Conservation (phyloP, 2,888 invertebrate genomes). For the Yponomeuta malinellus region DNA sequence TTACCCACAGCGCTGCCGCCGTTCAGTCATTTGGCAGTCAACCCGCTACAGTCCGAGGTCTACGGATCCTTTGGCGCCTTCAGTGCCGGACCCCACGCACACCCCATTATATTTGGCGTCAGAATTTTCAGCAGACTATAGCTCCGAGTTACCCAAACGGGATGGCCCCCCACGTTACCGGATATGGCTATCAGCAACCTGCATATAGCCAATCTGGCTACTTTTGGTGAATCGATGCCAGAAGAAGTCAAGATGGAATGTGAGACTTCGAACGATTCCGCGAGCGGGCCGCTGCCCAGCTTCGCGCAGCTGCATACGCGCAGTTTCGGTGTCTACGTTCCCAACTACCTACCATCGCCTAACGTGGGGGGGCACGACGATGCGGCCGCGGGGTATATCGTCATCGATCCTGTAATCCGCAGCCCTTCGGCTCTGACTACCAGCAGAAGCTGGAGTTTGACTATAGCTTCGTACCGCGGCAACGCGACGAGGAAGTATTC, state of each 20-base stretch:
- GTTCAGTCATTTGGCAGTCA: slow-evolving; percentile 77
- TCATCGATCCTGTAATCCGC: slow-evolving; percentile 57
- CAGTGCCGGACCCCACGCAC: slow-evolving; percentile 76
- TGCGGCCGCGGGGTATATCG: slow-evolving; percentile 68
- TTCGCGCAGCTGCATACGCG: slow-evolving; percentile 79
- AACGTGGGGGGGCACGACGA: slow-evolving; percentile 87
- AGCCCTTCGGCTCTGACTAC: slow-evolving; percentile 54
- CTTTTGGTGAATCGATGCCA: slow-evolving; percentile 83
- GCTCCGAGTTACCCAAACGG: slow-evolving; percentile 87
- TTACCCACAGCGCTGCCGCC: slow-evolving; percentile 76
- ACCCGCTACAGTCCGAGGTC: slow-evolving; percentile 75
- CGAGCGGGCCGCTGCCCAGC: slow-evolving; percentile 76
- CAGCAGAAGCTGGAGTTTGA: slow-evolving; percentile 56
- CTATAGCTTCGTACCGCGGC: slow-evolving; percentile 53
- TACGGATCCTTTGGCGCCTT: slow-evolving; percentile 77
- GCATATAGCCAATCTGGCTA: slow-evolving; percentile 84
- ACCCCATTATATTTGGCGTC: slow-evolving; percentile 77
- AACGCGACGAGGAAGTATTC: slow-evolving; percentile 51
- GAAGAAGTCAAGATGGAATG: slow-evolving; percentile 70
- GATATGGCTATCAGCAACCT: slow-evolving; percentile 82
- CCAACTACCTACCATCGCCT: slow-evolving; percentile 76
- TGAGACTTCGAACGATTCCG: slow-evolving; percentile 56
- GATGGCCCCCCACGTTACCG: slow-evolving; percentile 90
- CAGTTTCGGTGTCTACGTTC: slow-evolving; percentile 75
- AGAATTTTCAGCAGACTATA: slow-evolving; percentile 77